Conservation (phyloP, 1,140 invertebrate genomes). For the Berghia stephanieae region DNA sequence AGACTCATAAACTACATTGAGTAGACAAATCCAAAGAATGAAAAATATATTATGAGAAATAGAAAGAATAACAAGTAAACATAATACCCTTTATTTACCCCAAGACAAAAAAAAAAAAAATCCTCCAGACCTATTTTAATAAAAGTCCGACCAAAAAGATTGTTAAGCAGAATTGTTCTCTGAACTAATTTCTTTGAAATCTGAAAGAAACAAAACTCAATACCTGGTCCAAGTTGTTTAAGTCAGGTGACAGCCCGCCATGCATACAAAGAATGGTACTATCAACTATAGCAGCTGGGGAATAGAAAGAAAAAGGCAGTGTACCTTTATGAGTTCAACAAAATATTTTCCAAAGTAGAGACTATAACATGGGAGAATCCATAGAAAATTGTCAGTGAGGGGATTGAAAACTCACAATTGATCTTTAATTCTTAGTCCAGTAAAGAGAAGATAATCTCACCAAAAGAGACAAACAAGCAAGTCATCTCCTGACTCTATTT, state of each 20-base stretch:
- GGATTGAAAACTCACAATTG: conserved; percentile 1
- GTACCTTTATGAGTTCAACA: no score
- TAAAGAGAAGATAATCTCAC: no score
- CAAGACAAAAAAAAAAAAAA: no score
- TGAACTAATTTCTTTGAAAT: background rate
- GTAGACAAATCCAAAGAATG: background rate
- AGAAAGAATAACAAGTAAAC: no score
- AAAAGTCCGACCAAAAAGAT: no score
- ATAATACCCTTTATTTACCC: no score
- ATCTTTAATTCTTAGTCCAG: background rate
- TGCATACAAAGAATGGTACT: conserved; percentile 65
- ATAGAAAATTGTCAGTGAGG: no score
- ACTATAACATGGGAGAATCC: no score
- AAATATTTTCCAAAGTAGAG: no score
- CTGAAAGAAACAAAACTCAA: background rate
- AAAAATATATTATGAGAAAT: background rate
- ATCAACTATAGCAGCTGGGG: conserved; percentile 59
- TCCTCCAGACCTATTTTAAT: no score
- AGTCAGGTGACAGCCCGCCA: conserved; percentile 65
- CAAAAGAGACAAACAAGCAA: background rate
- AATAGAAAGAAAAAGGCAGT: conserved; percentile 25
- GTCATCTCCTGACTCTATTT: background rate
- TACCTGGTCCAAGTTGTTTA: conserved; percentile 59
- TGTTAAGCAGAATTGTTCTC: background rate
- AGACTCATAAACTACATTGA: background rate